Percentiles rank a stretch among this genome's conserved stretches.
Conservation (phyloP, 2,797 vertebrate genomes). For the Typhlichthys subterraneus region DNA sequence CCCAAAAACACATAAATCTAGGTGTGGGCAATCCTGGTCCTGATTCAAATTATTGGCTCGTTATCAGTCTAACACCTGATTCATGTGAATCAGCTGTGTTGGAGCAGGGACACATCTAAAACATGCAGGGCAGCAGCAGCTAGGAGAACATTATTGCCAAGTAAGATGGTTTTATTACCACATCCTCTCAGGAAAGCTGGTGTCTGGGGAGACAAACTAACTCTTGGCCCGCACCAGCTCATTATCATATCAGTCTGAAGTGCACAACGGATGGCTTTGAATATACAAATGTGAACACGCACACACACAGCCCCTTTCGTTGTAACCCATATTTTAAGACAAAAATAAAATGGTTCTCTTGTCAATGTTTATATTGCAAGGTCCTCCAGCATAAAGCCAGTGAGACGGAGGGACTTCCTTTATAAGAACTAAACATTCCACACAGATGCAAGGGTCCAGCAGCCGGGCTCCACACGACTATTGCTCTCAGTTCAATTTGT, state of each 20-base stretch:
- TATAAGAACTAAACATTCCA: constrained; percentile 28
- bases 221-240: constrained; percentile 41
- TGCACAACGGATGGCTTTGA: constrained; percentile 35
- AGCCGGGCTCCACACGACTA: too few relatives aligned
- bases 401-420: constrained; percentile 15
- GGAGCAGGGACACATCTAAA: too few relatives aligned
- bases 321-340: constrained; percentile 22
- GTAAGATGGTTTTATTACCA: constrained; percentile 23
- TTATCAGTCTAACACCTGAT: too few relatives aligned
- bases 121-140: background rate
- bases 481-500: too few relatives aligned
- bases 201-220: constrained; percentile 33
- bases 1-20: too few relatives aligned
- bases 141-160: constrained; percentile 3
- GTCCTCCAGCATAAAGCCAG: constrained; percentile 24
- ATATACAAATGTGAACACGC: constrained; percentile 7
- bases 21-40: too few relatives aligned
- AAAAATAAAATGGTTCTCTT: constrained; percentile 47
- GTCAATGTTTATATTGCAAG: constrained; percentile 39
- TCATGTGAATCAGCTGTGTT: too few relatives aligned
- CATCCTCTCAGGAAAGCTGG: constrained; percentile 53
- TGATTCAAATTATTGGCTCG: too few relatives aligned
- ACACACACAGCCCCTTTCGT: constrained; percentile 12
- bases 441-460: background rate
- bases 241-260: constrained; percentile 50